Evolutionary conservation across 2,888 invertebrate species (phyloP).

Genomic region (Aquatica leii): DNA sequence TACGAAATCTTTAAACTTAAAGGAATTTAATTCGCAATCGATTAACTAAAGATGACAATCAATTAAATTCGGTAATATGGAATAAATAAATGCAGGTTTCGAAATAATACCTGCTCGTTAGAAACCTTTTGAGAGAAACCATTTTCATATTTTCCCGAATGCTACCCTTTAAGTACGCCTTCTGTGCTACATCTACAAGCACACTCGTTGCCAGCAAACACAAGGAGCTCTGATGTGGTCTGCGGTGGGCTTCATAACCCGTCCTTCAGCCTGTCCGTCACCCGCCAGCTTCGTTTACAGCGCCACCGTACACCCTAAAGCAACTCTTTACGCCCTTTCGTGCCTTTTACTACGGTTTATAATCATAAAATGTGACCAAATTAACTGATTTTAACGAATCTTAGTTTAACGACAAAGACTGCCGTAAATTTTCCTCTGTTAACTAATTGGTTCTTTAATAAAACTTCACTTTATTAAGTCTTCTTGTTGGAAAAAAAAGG

Average conservation of each 20-base stretch:
- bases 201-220: constrained; percentile 48
- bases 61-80: background rate
- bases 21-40: constrained; percentile 3
- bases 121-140: constrained; percentile 1
- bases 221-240: constrained; percentile 58
- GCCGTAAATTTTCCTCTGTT: constrained; percentile 9
- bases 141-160: constrained; percentile 25
- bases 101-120: background rate
- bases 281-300: constrained; percentile 37
- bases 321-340: constrained; percentile 35
- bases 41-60: background rate
- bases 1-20: background rate
- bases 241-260: constrained; percentile 57
- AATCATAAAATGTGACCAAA: constrained; percentile 36
- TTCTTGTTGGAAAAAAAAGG: background rate
- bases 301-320: constrained; percentile 33
- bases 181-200: constrained; percentile 36
- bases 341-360: constrained; percentile 35
- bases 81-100: constrained; percentile 1
- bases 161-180: constrained; percentile 31
- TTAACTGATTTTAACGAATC: constrained; percentile 33
- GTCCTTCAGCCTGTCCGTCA: constrained; percentile 56
- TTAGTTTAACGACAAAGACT: constrained; percentile 14
- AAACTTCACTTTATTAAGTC: constrained; percentile 1
- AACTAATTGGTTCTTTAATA: constrained; percentile 10